Evolutionary conservation across 1,140 invertebrate genomes (phyloP), one percentile per base, ranked within the genome.

Genomic region (Danaus plexippus): DNA sequence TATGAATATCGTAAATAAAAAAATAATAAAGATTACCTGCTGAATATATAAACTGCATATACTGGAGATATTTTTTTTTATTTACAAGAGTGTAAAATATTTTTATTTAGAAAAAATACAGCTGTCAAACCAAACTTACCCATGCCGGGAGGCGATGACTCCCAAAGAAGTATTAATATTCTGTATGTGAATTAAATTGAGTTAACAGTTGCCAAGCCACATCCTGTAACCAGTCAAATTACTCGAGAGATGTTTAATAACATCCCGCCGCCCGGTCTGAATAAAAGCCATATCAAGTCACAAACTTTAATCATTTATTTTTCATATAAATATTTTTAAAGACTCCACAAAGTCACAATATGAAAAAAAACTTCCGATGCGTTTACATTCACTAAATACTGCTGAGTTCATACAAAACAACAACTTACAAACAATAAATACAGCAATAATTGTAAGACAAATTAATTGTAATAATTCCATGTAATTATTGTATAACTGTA

Each of bases 301-400:
- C 72, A 75, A 76, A 63, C 80, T 79, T 75, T 73, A 65, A 75
- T 81, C 76, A 72, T 75, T 78, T 70, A 73, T 74, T 81, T 78
- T 86, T 78, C 77, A 86, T 85, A 85, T 80, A 85, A 86, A 86
- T 86, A 84, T 75, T 82, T 84, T 83, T 77, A 82, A 80, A 84
- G 77, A 82, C 79, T 80, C 73, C 73, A 83, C 75, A 85, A 74
- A 77, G 79, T 84, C 80, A 78, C 79, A 81, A 79, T 82, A 83
- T 79, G 73, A 81, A 83, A 81, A 22, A n/a, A 80, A 75, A 82
- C 66, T 78, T 73, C 67, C 67, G 67, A 77, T 71, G 70, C 71
- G 66, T 78, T 81, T 69, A 77, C 75, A 73, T 80, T 75, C 75
- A 78, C 75, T 77, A 78, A 79, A 79, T 76, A 82, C 72, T 74